A percentile compares a stretch with the other conserved stretches of the same genome.
These are phyloP conservation scores for Hiodon tergisus DNA, from an alignment of 2,113 vertebrate species.

Conservation along the genomic window DNA sequence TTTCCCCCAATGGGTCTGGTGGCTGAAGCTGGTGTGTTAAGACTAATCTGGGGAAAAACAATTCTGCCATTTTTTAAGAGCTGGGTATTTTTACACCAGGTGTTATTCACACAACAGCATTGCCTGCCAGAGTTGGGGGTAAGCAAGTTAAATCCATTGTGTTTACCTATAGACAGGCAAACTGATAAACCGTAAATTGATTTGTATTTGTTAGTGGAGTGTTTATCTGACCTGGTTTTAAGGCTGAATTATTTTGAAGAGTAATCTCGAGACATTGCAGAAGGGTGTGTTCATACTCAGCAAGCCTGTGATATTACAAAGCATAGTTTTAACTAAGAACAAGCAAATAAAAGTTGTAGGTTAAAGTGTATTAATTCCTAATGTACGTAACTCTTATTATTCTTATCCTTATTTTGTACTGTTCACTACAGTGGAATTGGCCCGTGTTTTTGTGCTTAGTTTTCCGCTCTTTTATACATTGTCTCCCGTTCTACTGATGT, in stretches of 20 bases:
- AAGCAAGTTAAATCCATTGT: not conserved
- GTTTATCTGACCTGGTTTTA: slow-evolving; percentile 19
- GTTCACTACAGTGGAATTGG: slow-evolving; percentile 34
- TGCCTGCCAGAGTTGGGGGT: not conserved
- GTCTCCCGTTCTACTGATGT: slow-evolving; percentile 19
- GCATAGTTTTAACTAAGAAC: slow-evolving; percentile 39
- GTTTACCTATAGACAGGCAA: slow-evolving; percentile 9
- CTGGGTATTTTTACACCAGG: slow-evolving; percentile 14
- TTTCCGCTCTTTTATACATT: slow-evolving; percentile 16
- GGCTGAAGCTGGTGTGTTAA: not conserved
- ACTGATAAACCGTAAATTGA: slow-evolving; percentile 12
- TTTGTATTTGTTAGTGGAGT: slow-evolving; percentile 21
- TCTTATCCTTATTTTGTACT: slow-evolving; percentile 30
- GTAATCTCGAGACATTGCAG: slow-evolving; percentile 30
- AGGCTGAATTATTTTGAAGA: slow-evolving; percentile 17
- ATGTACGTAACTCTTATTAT: slow-evolving; percentile 32
- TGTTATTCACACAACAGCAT: slow-evolving; percentile 15
- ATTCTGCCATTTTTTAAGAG: slow-evolving; percentile 18
- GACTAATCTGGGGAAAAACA: slow-evolving; percentile 9
- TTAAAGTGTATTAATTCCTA: slow-evolving; percentile 27
- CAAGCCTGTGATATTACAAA: slow-evolving; percentile 39
- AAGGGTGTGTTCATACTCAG: slow-evolving; percentile 27
- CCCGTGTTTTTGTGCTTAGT: slow-evolving; percentile 18
- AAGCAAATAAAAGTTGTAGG: slow-evolving; percentile 24
- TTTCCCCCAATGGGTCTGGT: slow-evolving; percentile 1